A percentile compares a stretch with the other conserved stretches of the same genome.
phyloP scores from a whole-genome alignment of 1,140 invertebrate genomes.

The Planococcus citri region DNA sequence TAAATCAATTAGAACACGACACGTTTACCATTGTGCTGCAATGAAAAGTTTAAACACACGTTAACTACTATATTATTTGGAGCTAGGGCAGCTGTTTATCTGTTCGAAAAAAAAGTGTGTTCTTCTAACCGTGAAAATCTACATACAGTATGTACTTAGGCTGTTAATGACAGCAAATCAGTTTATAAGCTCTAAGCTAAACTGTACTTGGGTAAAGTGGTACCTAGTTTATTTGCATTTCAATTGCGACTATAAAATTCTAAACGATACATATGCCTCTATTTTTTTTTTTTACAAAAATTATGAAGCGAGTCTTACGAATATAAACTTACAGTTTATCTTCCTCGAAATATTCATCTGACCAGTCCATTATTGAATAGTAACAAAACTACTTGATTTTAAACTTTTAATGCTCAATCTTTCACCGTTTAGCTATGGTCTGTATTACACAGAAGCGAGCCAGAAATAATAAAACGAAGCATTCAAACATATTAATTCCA shows the following conservation, averaged over 20 bases:
- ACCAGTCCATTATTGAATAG: background rate
- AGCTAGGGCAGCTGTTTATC: background rate
- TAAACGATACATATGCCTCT: too few relatives aligned
- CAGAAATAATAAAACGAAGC: too few relatives aligned
- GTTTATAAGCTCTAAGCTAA: too few relatives aligned
- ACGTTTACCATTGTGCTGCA: background rate
- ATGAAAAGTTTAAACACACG: background rate
- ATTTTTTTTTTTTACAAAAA: too few relatives aligned
- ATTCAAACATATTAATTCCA: too few relatives aligned
- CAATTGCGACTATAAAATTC: too few relatives aligned
- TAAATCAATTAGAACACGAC: background rate
- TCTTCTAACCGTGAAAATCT: background rate
- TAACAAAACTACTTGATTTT: background rate
- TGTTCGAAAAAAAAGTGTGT: background rate
- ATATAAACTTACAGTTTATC: background rate
- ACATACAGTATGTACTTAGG: background rate
- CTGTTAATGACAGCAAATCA: background rate
- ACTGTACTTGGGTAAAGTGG: too few relatives aligned
- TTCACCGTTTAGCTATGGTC: too few relatives aligned
- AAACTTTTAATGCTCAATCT: too few relatives aligned
- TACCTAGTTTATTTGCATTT: too few relatives aligned
- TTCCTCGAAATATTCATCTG: background rate
- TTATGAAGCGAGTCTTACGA: background rate
- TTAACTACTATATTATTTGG: background rate
- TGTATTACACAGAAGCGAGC: too few relatives aligned